A percentile compares a stretch with the other conserved stretches of the same genome.
Evolutionary conservation across 2,113 vertebrate species (phyloP).

Genomic region (Hemiscyllium ocellatum): DNA sequence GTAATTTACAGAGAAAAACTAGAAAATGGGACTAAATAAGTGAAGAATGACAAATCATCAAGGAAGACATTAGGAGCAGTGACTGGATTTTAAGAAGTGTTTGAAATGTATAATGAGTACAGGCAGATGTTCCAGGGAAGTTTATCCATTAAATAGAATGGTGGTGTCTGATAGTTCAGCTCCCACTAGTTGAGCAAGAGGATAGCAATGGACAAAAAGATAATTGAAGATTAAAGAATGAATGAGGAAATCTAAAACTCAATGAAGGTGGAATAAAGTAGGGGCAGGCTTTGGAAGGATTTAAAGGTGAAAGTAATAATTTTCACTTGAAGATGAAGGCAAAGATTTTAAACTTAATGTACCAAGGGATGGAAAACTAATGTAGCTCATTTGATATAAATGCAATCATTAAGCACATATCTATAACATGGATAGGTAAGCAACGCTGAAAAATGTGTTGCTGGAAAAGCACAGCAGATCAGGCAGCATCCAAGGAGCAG

Average conservation of each 20-base stretch:
- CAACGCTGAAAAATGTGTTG: too few species aligned
- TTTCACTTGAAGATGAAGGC: neutral
- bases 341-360: neutral
- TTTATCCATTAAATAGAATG: neutral
- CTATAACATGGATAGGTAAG: neutral
- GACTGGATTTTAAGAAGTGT: neutral
- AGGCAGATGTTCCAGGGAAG: neutral
- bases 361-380: neutral
- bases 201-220: neutral
- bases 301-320: neutral
- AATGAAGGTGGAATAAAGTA: neutral
- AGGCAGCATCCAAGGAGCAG: too few species aligned
- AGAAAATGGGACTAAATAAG: neutral
- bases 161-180: neutral
- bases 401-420: neutral
- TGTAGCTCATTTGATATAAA: neutral
- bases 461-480: too few species aligned
- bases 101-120: neutral
- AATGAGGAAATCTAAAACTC: neutral
- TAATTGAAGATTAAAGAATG: neutral
- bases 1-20: neutral
- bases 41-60: neutral
- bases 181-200: neutral
- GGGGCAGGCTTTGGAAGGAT: neutral
- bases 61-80: neutral